Evolutionary conservation across 2,888 invertebrate genomes (phyloP).

Genomic region (Drosophila birchii): DNA sequence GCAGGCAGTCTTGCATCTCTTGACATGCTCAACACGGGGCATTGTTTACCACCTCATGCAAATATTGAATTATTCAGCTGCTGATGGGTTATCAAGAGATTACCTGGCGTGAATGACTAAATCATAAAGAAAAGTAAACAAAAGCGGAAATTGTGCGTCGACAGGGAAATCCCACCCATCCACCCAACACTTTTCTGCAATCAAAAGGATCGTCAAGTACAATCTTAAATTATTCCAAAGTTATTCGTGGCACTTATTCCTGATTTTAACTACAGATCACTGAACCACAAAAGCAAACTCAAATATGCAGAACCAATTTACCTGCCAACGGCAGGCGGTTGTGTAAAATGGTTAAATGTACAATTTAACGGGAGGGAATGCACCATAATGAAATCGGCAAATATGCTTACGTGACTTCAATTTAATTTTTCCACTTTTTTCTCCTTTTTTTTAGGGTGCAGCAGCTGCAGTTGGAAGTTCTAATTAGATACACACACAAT

Average conservation of each 20-base stretch:
- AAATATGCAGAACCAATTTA: slow-evolving; percentile 39
- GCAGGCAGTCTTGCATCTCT: slow-evolving; percentile 26
- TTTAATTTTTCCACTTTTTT: slow-evolving; percentile 53
- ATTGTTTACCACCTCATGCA: slow-evolving; percentile 22
- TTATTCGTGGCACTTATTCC: neutral
- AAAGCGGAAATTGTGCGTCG: neutral
- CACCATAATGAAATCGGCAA: slow-evolving; percentile 71
- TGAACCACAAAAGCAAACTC: slow-evolving; percentile 23
- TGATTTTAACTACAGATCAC: slow-evolving; percentile 5
- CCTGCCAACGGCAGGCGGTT: slow-evolving; percentile 46
- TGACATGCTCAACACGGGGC: slow-evolving; percentile 7
- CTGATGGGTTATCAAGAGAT: slow-evolving; percentile 12
- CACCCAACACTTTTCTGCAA: neutral
- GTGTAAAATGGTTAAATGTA: slow-evolving; percentile 57
- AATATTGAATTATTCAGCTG: slow-evolving; percentile 35
- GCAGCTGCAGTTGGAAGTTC: slow-evolving; percentile 68
- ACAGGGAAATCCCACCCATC: neutral
- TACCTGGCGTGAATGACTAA: slow-evolving; percentile 7
- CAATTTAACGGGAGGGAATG: slow-evolving; percentile 54
- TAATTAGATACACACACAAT: slow-evolving; percentile 66
- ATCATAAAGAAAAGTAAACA: slow-evolving; percentile 5
- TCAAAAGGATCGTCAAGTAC: neutral
- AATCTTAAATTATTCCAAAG: neutral
- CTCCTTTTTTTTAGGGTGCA: slow-evolving; percentile 53
- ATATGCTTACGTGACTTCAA: slow-evolving; percentile 75